Evolutionary conservation across 1,140 invertebrate species (phyloP), one percentile per base, ranked within the genome.

Genomic region (Harpegnathos saltator): DNA sequence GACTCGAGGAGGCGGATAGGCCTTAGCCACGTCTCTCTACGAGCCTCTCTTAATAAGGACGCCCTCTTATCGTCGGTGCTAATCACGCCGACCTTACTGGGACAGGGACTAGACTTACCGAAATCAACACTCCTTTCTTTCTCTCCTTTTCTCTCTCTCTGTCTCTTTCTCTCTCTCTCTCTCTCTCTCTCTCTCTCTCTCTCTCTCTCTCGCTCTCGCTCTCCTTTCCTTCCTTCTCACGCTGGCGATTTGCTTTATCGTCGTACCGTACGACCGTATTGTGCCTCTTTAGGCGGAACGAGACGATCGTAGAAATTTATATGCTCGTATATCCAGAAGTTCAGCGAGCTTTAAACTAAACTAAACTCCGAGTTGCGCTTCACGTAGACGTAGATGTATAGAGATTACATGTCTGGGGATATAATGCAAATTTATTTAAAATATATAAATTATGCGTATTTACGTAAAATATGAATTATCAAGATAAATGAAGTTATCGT

Each of bases 31-130:
- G 48, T 68, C 65, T 85, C 65, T 85, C 74, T 73, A 84, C 66
- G 66, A 52, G 82, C 29, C 71, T 87, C 68, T 83, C 83, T 89
- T 88, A 89, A 90, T 88, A 89, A 89, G 85, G 88, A 72, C 26
- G 44, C 22, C 29, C 50, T 50, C 77, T 90, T 89, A 88, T 89
- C 82, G 80, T 59, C 71, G 61, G n/a, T 83, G 62, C 75, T 83
- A 90, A 90, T 90, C 89, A 81, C 29, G 48, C 52, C 58, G 65
- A 81, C 73, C 86, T 89, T 89, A 88, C 86, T 85, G 85, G 86
- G 84, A 72, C 74, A 82, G 61, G 82, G 66, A 83, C 84, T 86
- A 89, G 78, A 83, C 84, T 78, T 63, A 73, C 63, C 63, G 80
- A 80, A 86, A 84, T 62, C 44, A 38, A 22, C n/a, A 63, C 33